A percentile compares a stretch with the other conserved stretches of the same genome.
Conservation (phyloP, 2,113 vertebrate species). For the Macquaria australasica region DNA sequence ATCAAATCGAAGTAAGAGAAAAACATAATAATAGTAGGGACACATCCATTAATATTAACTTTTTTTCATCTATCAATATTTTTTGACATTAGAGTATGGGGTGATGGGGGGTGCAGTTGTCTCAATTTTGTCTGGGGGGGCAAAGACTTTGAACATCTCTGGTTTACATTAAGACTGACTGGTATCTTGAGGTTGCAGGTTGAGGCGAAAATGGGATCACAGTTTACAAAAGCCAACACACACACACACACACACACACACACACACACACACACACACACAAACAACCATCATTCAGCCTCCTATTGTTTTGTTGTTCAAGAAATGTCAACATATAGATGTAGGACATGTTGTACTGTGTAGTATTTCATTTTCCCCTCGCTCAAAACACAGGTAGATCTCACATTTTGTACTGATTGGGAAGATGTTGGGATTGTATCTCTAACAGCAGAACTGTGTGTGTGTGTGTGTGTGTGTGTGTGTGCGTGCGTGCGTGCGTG, state of each 20-base stretch:
- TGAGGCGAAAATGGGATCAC: background rate
- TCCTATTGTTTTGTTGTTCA: background rate
- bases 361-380: background rate
- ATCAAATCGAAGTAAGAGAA: background rate
- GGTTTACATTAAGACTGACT: no score
- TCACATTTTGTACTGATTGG: background rate
- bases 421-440: background rate
- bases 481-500: background rate
- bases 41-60: background rate
- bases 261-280: no score
- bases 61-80: no score
- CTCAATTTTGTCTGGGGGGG: background rate
- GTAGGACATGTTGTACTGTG: background rate
- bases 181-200: background rate
- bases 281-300: background rate
- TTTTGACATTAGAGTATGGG: background rate
- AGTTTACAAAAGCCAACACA: background rate
- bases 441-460: background rate
- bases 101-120: background rate
- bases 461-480: conserved; percentile 12
- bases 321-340: background rate
- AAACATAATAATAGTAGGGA: background rate
- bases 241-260: background rate
- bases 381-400: background rate
- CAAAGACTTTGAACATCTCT: no score